phyloP scores from a whole-genome alignment of 2,888 invertebrate species.

The Tuta absoluta region DNA sequence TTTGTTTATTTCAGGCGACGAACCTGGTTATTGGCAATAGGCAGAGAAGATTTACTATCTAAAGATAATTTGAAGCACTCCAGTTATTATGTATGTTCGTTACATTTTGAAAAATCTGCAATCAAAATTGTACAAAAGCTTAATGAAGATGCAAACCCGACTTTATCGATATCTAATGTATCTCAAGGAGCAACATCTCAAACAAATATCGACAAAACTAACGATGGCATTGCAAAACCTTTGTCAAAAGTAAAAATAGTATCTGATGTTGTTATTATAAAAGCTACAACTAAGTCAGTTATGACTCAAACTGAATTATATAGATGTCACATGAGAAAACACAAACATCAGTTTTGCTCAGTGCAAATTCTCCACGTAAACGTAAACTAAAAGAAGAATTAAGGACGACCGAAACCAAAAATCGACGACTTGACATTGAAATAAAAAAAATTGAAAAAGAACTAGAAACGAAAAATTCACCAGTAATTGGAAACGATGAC shows the following conservation, averaged over 20 bases:
- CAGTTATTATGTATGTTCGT: too few relatives aligned
- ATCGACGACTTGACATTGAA: conserved; percentile 19
- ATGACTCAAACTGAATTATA: conserved; percentile 23
- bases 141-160: conserved; percentile 29
- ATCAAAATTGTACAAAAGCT: conserved; percentile 29
- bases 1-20: conserved; percentile 31
- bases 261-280: not conserved
- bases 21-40: conserved; percentile 32
- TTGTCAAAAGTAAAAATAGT: too few relatives aligned
- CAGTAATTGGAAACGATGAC: not conserved
- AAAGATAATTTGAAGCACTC: conserved; percentile 26
- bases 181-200: conserved; percentile 17
- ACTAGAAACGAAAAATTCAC: conserved; percentile 25
- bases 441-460: conserved; percentile 26
- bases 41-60: conserved; percentile 32
- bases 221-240: too few relatives aligned
- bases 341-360: conserved; percentile 25
- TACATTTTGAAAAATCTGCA: conserved; percentile 30
- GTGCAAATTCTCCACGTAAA: conserved; percentile 24
- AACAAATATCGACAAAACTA: too few relatives aligned
- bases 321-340: conserved; percentile 23
- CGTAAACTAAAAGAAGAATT: conserved; percentile 28
- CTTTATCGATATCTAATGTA: conserved; percentile 10
- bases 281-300: conserved; percentile 8
- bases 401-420: conserved; percentile 24